Percentiles rank a stretch among this genome's conserved stretches.
These are phyloP conservation scores for Edolisoma coerulescens DNA, from an alignment of 2,113 vertebrate species.

Conservation along the genomic window DNA sequence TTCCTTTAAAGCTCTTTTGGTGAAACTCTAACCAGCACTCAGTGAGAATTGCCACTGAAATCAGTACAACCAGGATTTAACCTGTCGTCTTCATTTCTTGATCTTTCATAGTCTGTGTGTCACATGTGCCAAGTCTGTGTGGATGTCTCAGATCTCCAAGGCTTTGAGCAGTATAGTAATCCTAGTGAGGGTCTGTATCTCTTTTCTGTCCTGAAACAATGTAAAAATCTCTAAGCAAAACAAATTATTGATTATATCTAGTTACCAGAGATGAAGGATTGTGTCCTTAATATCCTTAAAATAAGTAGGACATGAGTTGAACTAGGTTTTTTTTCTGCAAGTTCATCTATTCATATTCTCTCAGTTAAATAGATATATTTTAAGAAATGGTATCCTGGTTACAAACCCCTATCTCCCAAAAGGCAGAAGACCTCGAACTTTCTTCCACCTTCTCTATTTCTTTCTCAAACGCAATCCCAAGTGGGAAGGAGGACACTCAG, in stretches of 20 bases:
- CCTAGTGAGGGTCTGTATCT: not conserved
- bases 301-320: not conserved
- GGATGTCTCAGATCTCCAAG: not conserved
- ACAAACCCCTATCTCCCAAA: not conserved
- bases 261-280: not conserved
- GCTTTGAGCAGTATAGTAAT: not conserved
- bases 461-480: not conserved
- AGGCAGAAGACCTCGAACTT: not conserved
- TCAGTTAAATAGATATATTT: not conserved
- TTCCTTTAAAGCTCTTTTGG: not conserved
- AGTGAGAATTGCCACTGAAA: not conserved
- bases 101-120: not conserved
- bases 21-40: not conserved
- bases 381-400: constrained; percentile 27
- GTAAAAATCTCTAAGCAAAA: not conserved
- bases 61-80: not conserved
- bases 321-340: not conserved
- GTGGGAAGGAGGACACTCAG: not conserved
- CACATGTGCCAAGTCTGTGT: not conserved
- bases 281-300: not conserved
- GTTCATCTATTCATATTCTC: not conserved
- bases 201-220: not conserved
- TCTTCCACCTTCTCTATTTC: not conserved
- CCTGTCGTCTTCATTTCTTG: not conserved
- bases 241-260: not conserved